A percentile compares a stretch with the other conserved stretches of the same genome.
These are phyloP conservation scores for Saxicola maurus DNA, from an alignment of 2,797 vertebrate genomes.

Conservation along the genomic window DNA sequence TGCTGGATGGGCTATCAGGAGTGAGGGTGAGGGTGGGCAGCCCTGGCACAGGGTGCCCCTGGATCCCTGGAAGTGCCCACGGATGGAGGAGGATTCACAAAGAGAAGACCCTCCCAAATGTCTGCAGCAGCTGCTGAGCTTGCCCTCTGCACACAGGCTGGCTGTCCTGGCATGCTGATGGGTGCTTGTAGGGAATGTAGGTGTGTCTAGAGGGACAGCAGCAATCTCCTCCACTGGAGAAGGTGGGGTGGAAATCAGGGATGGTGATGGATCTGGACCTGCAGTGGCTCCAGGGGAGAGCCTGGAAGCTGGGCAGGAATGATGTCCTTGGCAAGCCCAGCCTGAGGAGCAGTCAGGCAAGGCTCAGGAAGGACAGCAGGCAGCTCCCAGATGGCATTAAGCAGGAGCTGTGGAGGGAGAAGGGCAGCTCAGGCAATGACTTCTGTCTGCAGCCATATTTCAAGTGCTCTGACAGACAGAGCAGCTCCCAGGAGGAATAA, in stretches of 20 bases:
- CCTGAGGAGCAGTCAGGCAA: not conserved
- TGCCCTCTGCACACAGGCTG: not conserved
- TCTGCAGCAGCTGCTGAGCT: accelerated
- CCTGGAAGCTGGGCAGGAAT: not conserved
- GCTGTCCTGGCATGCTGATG: not conserved
- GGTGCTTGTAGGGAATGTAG: not conserved
- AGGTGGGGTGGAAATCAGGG: accelerated
- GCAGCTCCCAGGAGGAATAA: not conserved
- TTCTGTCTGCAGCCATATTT: not conserved
- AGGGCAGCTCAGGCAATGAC: not conserved
- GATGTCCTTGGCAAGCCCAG: accelerated
- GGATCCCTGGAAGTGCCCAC: not conserved
- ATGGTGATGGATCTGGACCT: not conserved
- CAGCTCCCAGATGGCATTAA: not conserved
- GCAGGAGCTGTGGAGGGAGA: not conserved
- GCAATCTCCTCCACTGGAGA: accelerated
- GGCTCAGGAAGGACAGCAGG: not conserved
- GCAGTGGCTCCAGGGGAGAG: not conserved
- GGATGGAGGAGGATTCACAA: not conserved
- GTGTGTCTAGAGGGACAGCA: accelerated
- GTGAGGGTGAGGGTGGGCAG: not conserved
- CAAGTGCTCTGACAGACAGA: not conserved
- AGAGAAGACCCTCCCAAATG: not conserved
- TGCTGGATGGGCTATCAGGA: not conserved
- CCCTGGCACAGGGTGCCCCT: not conserved